These are phyloP conservation scores for Drosophila subquinaria DNA, from an alignment of 2,888 invertebrate genomes.

Conservation along the genomic window DNA sequence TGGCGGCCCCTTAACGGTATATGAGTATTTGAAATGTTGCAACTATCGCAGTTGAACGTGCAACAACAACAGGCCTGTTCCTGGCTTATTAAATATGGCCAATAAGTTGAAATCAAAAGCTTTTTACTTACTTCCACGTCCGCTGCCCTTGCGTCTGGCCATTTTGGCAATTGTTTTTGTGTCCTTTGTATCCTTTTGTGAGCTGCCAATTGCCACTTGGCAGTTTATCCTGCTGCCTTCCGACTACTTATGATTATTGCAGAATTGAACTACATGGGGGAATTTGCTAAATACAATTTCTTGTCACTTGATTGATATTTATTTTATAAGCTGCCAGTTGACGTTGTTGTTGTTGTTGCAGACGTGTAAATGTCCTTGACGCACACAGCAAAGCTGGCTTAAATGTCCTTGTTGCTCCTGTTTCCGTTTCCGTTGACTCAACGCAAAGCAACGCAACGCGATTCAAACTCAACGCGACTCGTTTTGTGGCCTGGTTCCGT, in stretches of 20 bases:
- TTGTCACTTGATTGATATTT: constrained; percentile 62
- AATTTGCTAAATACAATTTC: constrained; percentile 12
- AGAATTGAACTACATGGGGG: constrained; percentile 31
- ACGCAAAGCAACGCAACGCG: constrained; percentile 20
- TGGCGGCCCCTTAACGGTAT: neutral
- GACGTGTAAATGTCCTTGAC: constrained; percentile 37
- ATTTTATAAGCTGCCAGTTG: constrained; percentile 42
- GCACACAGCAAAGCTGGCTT: constrained; percentile 11
- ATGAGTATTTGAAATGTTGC: constrained; percentile 6
- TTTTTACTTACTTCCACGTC: constrained; percentile 81
- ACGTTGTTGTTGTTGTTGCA: neutral
- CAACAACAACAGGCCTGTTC: constrained; percentile 7
- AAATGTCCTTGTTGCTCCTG: constrained; percentile 16
- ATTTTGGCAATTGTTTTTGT: constrained; percentile 41
- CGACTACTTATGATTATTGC: constrained; percentile 26
- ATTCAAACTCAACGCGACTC: constrained; percentile 11
- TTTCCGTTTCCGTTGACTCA: constrained; percentile 10
- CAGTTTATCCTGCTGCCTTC: constrained; percentile 14
- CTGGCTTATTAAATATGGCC: neutral
- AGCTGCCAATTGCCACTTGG: constrained; percentile 11
- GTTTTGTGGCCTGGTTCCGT: constrained; percentile 48
- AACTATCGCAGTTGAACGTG: constrained; percentile 20
- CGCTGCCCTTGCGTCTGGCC: constrained; percentile 83
- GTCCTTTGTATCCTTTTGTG: constrained; percentile 28
- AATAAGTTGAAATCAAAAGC: neutral